Evolutionary conservation across 1,140 invertebrate species (phyloP).

Genomic region (Aethina tumida): DNA sequence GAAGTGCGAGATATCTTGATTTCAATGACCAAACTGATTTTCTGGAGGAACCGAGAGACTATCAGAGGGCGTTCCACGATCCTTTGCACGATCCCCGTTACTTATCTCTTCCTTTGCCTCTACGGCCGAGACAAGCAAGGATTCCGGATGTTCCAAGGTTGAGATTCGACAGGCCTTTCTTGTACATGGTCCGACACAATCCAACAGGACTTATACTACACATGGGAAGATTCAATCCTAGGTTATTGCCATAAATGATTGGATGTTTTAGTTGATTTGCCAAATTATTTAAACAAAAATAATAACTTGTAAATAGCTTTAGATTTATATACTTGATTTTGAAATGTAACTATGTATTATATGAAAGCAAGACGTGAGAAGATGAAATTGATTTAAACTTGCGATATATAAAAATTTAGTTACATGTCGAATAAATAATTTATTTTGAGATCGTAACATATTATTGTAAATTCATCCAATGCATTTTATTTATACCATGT

Average conservation of each 20-base stretch:
- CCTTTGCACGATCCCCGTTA: constrained; percentile 49
- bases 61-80: constrained; percentile 49
- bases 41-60: constrained; percentile 14
- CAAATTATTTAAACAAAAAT: constrained; percentile 1
- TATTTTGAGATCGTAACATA: no score
- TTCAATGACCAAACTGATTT: no score
- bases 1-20: constrained; percentile 25
- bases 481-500: no score
- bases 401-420: no score
- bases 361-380: neutral
- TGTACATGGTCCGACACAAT: constrained; percentile 78
- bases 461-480: no score
- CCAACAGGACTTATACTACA: constrained; percentile 76
- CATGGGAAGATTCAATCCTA: constrained; percentile 75
- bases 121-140: constrained; percentile 58
- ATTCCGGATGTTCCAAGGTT: constrained; percentile 59
- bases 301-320: constrained; percentile 9
- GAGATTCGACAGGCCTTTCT: constrained; percentile 72
- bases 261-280: neutral
- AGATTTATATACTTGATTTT: constrained; percentile 5
- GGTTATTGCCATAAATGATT: constrained; percentile 53
- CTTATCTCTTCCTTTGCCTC: constrained; percentile 50
- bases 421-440: no score
- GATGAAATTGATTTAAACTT: no score
- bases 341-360: constrained; percentile 9